phyloP scores from a whole-genome alignment of 2,797 vertebrate species.

The Rachycentron canadum region DNA sequence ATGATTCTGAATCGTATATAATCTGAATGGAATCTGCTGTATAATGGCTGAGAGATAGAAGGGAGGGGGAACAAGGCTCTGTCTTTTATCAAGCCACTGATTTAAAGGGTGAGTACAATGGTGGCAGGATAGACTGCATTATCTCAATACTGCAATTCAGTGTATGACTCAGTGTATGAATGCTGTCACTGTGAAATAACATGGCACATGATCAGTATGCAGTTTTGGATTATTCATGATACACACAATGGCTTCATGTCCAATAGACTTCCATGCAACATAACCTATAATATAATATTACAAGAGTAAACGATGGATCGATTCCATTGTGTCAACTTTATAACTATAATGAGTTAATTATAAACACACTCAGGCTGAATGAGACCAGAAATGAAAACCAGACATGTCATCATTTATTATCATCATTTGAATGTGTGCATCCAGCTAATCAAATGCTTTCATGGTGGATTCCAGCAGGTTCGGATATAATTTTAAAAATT shows the following conservation, averaged over 20 bases:
- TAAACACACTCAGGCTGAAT: constrained; percentile 2
- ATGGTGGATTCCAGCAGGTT: background rate
- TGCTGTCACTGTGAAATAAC: background rate
- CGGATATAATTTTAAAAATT: background rate
- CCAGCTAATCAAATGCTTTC: background rate
- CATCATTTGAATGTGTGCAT: background rate
- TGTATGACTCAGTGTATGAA: background rate
- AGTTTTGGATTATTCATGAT: background rate
- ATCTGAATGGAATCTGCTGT: background rate
- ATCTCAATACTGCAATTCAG: background rate
- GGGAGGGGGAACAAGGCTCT: constrained; percentile 21
- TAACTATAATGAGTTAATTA: background rate
- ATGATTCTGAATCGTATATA: background rate
- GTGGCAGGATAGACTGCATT: background rate
- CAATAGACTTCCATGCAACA: background rate
- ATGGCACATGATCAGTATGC: background rate
- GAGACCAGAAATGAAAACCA: background rate
- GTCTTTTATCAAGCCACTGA: background rate
- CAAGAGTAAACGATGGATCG: background rate
- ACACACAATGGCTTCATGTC: background rate
- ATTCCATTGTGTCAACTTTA: background rate
- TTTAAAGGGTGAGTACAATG: constrained; percentile 8
- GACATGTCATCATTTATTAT: too few species aligned
- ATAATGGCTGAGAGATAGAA: constrained; percentile 7
- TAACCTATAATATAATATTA: background rate